A percentile compares a stretch with the other conserved stretches of the same genome.
Conservation (phyloP, 2,888 invertebrate species). For the Cryptocephalus moraei region DNA sequence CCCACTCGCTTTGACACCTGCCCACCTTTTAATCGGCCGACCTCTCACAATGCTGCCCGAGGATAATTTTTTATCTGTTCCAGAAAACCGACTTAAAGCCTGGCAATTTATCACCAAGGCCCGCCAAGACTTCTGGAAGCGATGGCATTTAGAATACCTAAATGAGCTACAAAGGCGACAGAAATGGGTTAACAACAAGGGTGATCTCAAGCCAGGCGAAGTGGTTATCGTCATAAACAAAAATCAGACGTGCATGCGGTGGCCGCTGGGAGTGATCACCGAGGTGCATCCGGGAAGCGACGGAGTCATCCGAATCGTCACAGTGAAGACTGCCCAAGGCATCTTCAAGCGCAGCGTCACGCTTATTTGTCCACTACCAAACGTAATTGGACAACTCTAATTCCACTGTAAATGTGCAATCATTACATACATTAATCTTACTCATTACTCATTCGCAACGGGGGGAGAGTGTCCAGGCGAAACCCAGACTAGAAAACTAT, state of each 20-base stretch:
- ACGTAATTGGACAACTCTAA: too few relatives aligned
- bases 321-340: background rate
- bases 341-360: too few relatives aligned
- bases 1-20: constrained; percentile 17
- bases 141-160: constrained; percentile 21
- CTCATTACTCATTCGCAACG: too few relatives aligned
- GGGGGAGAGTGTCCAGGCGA: too few relatives aligned
- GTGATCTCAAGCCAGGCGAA: background rate
- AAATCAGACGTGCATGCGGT: background rate
- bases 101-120: constrained; percentile 18
- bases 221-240: background rate
- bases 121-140: constrained; percentile 17
- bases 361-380: too few relatives aligned
- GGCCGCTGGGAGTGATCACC: background rate
- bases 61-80: constrained; percentile 7
- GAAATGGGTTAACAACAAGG: constrained; percentile 10
- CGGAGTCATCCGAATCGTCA: background rate
- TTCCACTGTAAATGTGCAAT: too few relatives aligned
- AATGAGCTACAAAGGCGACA: constrained; percentile 13
- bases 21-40: constrained; percentile 23
- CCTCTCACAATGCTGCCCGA: constrained; percentile 14
- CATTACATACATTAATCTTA: too few relatives aligned
- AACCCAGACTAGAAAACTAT: too few relatives aligned
- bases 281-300: background rate
- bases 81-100: constrained; percentile 9